Base-by-base conservation (phyloP, 2,888 invertebrate genomes). In the Plebejus melissa region DNA sequence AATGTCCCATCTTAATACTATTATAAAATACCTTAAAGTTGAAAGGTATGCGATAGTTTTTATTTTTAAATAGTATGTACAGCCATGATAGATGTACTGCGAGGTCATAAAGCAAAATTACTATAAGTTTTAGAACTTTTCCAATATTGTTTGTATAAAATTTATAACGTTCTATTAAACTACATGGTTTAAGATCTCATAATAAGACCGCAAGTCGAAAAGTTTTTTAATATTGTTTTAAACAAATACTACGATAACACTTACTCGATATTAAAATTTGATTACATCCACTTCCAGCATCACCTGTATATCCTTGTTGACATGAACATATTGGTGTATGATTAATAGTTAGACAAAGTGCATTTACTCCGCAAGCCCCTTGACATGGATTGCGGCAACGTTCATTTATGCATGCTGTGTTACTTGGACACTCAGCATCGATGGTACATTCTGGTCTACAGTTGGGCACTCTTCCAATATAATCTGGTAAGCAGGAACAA, bases 391-490 rank as follows among this genome's bases (percentile, higher is more conserved):
- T 96, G 83, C 95, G 94, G 85, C 98, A 98, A 78, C 96, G 95
- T 84, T 97, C 96, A 83, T 97, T 96, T 77, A 96, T 93, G 83
- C 98, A 98, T 76, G 97, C 96, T 78, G 96, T 94, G 84, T 97
- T 96, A 82, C 96, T 96, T 1, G 97, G 95, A 84, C 98, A 98
- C 88, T 98, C 98, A 9, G 96, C 95, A 83, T 96, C 95, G 79
- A 96, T 96, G 4, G 95, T 95, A 85, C 97, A 97, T 88, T 97
- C 97, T 0, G 98, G 97, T 82, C 97, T 94, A 84, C 98, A 98
- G 83, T 97, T 97, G 46, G 97, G 97, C 74, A 98, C 97, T 80
- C 97, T 95, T 78, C 98, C 98, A 74, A 97, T 94, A 84, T 96
- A 97, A 84, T 97, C 96, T 41, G 95, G 94, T 80, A 96, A 90